Percentiles rank a stretch among this genome's conserved stretches.
Evolutionary conservation across 2,113 vertebrate species (phyloP).

Genomic region (Arvicanthis niloticus): DNA sequence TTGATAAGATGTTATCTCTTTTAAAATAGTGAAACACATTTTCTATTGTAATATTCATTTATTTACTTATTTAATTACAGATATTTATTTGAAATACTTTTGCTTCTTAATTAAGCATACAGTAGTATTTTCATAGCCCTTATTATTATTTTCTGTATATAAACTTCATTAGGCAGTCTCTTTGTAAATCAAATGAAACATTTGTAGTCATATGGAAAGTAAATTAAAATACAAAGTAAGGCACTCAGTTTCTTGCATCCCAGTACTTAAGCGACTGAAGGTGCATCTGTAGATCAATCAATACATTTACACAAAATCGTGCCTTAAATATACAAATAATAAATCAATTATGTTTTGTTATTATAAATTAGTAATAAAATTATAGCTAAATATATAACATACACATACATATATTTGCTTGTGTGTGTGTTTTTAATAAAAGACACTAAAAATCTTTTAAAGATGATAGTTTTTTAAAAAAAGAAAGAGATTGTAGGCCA

Average conservation of each 20-base stretch:
- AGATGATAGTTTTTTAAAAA: too few species aligned
- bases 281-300: too few species aligned
- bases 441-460: too few species aligned
- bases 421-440: too few species aligned
- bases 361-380: too few species aligned
- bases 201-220: background rate
- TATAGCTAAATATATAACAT: too few species aligned
- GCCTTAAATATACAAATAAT: background rate
- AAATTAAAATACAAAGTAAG: background rate
- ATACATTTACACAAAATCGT: too few species aligned
- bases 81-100: background rate
- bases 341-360: too few species aligned
- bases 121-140: background rate
- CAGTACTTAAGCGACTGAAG: background rate
- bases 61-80: background rate
- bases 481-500: too few species aligned
- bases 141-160: background rate
- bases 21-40: background rate
- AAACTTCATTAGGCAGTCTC: background rate
- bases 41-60: background rate
- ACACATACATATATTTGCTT: too few species aligned
- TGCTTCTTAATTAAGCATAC: background rate
- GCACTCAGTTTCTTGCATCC: background rate
- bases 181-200: background rate
- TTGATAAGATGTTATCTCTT: background rate